Evolutionary conservation across 2,888 invertebrate species (phyloP), one percentile per base, ranked within the genome.

Genomic region (Ormia ochracea): DNA sequence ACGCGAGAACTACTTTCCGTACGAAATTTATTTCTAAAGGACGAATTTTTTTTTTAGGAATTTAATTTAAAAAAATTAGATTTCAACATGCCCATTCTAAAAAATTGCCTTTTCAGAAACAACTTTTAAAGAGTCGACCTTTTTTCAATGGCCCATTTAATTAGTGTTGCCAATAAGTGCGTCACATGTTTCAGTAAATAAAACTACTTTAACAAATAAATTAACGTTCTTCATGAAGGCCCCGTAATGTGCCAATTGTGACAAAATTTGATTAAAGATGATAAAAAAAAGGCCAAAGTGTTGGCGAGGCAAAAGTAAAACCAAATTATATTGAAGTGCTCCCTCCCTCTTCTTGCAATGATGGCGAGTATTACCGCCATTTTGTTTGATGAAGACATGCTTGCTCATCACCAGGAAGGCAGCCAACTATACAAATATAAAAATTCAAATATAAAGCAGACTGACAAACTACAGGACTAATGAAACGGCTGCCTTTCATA

Each of bases 331-430:
- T 70, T 50, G 23, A 50, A 50, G 7, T 9, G 1, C 21, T 21
- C 21, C 43, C 6, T 14, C 4, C n/a, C 28, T 14, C 48, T 38
- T 21, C 31, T 28, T 17, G 21, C 23, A 7, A 33, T 7, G 36
- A 36, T 56, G n/a, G n/a, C n/a, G n/a, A n/a, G n/a, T n/a, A 48
- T 31, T 63, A 56, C 69, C 81, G 81, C 81, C 81, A 82, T 82
- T 82, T 82, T 82, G 77, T 81, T 41, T 36, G 48, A 72, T 68
- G 48, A 80, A 75, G 26, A 54, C 31, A 54, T 66, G 45, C 45
- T 61, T 66, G 70, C 43, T 54, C 70, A 61, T 7, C 56, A 26
- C n/a, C 59, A 41, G 52, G 52, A 75, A 72, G 72, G 50, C 68
- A 43, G 59, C 61, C 61, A 72, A 41, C 48, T 36, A n/a, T n/a